Base-by-base conservation (phyloP, 2,888 invertebrate genomes). In the Erebia epiphron region DNA sequence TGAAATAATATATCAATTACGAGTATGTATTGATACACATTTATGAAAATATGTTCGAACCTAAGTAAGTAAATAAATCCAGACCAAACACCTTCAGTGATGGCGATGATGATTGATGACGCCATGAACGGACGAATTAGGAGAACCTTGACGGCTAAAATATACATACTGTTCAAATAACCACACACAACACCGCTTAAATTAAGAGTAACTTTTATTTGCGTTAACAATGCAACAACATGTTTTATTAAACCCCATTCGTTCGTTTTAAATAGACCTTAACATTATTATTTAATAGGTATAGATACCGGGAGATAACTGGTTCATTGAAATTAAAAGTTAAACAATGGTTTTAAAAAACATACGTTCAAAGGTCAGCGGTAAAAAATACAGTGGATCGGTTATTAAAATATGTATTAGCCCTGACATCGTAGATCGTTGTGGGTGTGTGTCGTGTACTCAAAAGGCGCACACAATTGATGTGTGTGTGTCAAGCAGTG, bases 381-480 rank as follows among this genome's bases (percentile, higher is more conserved):
- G 56, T 68, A 61, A 66, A 66, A 61, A 66, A 66, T 35, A 73
- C 71, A 76, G 69, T 72, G 69, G 74, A 66, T 73, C 72, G 66
- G 77, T 80, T 80, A 82, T 79, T 82, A 79, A 83, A 82, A 85
- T 80, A 81, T 83, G 82, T 74, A 80, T 79, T 84, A 88, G 86
- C 88, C 88, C 85, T 89, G 89, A 88, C 87, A 82, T 83, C 78
- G 81, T 77, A 70, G 75, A 76, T 77, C 75, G 69, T 78, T 81
- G 85, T 86, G 79, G 83, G 83, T 81, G 79, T 75, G 73, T 83
- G 80, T 16, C 56, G 64, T 69, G 65, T 65, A 78, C 73, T 76
- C 78, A 78, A 77, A 79, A 72, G 52, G 69, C 56, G 73, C 69
- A 56, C 60, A 69, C 70, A 71, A 60, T 73, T 80, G 82, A 82